A percentile compares a stretch with the other conserved stretches of the same genome.
Conservation (phyloP, 2,888 invertebrate genomes). For the Cantharis nigra region DNA sequence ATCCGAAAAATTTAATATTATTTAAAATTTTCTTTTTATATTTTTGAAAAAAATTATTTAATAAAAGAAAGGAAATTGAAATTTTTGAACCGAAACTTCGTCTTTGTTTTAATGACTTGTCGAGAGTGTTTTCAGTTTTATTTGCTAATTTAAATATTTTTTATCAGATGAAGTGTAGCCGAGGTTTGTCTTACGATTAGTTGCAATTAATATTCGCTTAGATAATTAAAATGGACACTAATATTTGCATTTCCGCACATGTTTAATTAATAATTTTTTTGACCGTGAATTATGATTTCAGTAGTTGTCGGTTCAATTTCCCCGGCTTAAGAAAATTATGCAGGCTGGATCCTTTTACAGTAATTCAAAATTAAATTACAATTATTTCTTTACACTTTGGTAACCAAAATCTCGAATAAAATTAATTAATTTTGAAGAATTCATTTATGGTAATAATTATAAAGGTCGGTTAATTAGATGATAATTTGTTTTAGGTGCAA, state of each 20-base stretch:
- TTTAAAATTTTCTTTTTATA: no score
- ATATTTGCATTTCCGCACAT: not conserved
- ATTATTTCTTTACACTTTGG: not conserved
- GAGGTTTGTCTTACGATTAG: not conserved
- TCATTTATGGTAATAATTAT: not conserved
- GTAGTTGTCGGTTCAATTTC: not conserved
- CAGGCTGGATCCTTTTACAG: not conserved
- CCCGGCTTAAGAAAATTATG: not conserved
- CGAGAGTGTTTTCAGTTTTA: not conserved
- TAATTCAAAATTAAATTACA: not conserved
- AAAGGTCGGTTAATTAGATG: not conserved
- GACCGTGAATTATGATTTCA: not conserved
- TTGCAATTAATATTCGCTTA: not conserved
- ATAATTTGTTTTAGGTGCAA: not conserved
- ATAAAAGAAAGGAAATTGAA: not conserved
- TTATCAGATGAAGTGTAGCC: not conserved
- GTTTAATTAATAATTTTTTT: not conserved
- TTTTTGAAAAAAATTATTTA: no score
- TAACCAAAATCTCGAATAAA: not conserved
- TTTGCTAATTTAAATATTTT: not conserved
- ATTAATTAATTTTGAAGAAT: not conserved
- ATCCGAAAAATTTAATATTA: no score
- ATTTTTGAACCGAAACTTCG: not conserved
- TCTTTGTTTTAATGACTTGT: not conserved
- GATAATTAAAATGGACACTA: not conserved